These are phyloP conservation scores for Dione vanillae DNA, from an alignment of 2,888 invertebrate species.

Conservation along the genomic window DNA sequence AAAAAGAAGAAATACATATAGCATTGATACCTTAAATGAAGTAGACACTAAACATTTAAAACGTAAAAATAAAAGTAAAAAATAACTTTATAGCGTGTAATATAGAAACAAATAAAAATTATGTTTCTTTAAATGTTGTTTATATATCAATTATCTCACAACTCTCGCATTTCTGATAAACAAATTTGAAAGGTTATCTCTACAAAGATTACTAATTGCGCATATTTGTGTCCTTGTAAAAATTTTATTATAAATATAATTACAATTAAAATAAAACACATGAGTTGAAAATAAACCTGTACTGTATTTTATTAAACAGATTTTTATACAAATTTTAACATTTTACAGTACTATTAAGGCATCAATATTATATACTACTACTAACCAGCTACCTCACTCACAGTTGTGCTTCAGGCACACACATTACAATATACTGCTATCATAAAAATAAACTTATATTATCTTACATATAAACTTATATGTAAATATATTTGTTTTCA, in stretches of 20 bases:
- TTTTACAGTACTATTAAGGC: conserved; percentile 42
- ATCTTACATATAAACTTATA: conserved; percentile 10
- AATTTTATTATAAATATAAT: background rate
- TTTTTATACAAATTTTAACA: conserved; percentile 41
- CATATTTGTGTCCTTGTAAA: background rate
- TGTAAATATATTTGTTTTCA: background rate
- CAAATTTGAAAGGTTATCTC: background rate
- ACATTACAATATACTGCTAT: conserved; percentile 21
- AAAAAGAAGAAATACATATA: conserved; percentile 64
- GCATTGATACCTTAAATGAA: conserved; percentile 60
- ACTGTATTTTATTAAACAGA: conserved; percentile 39
- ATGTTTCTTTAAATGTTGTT: conserved; percentile 2
- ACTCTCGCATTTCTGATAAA: no score
- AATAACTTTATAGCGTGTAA: conserved; percentile 44
- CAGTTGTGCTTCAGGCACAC: conserved; percentile 31
- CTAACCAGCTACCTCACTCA: conserved; percentile 14
- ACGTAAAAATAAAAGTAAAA: conserved; percentile 76
- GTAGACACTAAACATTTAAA: conserved; percentile 75
- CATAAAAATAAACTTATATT: conserved; percentile 11
- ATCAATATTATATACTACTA: conserved; percentile 14
- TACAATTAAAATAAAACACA: conserved; percentile 22
- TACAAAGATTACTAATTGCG: background rate
- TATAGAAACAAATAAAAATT: conserved; percentile 6
- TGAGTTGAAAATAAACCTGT: conserved; percentile 32
- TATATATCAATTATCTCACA: background rate